Percentiles rank a stretch among this genome's conserved stretches.
Evolutionary conservation across 2,797 vertebrate species (phyloP).

Genomic region (Falco peregrinus): DNA sequence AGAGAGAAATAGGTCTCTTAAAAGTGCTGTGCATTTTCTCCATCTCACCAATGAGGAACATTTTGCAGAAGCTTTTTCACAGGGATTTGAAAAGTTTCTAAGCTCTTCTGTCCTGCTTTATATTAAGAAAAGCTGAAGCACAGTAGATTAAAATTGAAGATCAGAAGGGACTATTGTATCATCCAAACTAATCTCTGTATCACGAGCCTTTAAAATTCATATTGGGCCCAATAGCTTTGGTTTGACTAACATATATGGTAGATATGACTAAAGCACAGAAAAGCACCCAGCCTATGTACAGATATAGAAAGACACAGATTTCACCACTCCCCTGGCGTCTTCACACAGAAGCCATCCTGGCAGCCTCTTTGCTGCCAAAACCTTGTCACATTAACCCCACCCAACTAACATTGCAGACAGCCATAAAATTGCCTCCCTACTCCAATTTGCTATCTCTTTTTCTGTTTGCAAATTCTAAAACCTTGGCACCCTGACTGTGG

Average conservation of each 20-base stretch:
- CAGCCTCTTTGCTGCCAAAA: not conserved
- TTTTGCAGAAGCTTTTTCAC: not conserved
- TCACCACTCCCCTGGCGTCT: not conserved
- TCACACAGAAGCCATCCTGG: not conserved
- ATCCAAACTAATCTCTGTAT: not conserved
- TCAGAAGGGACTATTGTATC: not conserved
- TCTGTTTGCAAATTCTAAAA: not conserved
- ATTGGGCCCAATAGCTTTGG: not conserved
- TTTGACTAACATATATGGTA: not conserved
- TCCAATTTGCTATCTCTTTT: not conserved
- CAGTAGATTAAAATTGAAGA: not conserved
- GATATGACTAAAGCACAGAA: not conserved
- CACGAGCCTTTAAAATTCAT: not conserved
- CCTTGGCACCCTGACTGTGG: too few species aligned
- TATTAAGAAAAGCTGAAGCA: not conserved
- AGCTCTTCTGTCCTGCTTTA: not conserved
- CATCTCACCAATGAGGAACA: not conserved
- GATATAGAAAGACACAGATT: not conserved
- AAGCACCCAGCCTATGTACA: too few species aligned
- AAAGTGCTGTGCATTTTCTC: not conserved
- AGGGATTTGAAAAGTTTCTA: not conserved
- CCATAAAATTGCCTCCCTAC: not conserved
- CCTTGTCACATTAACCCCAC: not conserved
- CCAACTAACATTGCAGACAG: accelerated
- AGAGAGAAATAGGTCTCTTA: not conserved